Conservation (phyloP, 2,113 vertebrate genomes). For the Zosterops hypoxanthus region DNA sequence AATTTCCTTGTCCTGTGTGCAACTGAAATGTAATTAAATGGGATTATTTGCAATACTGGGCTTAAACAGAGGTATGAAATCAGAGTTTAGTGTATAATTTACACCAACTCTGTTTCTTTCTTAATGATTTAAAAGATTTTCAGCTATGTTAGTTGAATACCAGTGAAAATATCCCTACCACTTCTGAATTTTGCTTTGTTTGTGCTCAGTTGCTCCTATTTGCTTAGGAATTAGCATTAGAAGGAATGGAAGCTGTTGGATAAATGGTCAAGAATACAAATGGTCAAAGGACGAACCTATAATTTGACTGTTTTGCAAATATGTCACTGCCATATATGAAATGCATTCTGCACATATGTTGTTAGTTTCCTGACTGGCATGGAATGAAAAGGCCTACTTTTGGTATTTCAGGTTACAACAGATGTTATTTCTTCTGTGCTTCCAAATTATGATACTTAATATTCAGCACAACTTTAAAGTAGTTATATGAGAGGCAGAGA, state of each 20-base stretch:
- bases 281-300: background rate
- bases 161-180: background rate
- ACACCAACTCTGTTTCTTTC: background rate
- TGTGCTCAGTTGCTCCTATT: background rate
- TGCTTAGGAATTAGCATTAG: background rate
- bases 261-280: background rate
- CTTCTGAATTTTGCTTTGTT: background rate
- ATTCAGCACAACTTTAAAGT: constrained; percentile 5
- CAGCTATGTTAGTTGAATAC: background rate
- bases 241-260: background rate
- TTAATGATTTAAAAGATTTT: background rate
- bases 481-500: background rate
- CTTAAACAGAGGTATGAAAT: background rate
- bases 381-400: constrained; percentile 37
- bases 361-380: constrained; percentile 24
- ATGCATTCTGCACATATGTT: constrained; percentile 1
- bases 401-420: constrained; percentile 37
- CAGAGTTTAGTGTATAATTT: background rate
- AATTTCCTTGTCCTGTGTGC: background rate
- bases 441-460: constrained; percentile 19
- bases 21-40: background rate
- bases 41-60: background rate
- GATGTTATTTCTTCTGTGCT: constrained; percentile 24
- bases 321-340: background rate
- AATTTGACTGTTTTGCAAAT: background rate